phyloP scores from a whole-genome alignment of 2,113 vertebrate genomes.

The Emydocephalus ijimae region DNA sequence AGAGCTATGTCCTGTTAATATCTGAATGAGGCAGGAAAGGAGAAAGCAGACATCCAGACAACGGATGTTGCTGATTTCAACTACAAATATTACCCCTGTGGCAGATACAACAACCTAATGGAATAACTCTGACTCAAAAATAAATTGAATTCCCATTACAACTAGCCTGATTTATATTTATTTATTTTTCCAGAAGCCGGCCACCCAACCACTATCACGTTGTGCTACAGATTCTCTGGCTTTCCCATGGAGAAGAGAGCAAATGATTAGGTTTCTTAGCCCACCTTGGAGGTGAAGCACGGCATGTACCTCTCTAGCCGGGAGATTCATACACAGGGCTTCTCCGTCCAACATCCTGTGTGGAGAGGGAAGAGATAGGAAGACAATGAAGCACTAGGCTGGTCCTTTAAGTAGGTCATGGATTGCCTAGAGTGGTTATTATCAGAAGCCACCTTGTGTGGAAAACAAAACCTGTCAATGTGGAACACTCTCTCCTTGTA shows the following conservation, averaged over 20 bases:
- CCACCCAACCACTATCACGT: background rate
- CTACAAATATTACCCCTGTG: background rate
- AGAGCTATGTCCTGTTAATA: background rate
- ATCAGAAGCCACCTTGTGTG: conserved; percentile 39
- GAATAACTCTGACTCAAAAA: conserved; percentile 18
- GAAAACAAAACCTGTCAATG: conserved; percentile 39
- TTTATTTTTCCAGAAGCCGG: background rate
- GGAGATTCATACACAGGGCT: background rate
- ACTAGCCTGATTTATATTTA: background rate
- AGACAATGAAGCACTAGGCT: conserved; percentile 11
- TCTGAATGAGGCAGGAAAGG: background rate
- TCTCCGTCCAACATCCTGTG: background rate
- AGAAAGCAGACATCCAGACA: background rate
- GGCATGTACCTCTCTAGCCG: background rate
- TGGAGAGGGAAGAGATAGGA: background rate
- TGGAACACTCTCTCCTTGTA: conserved; percentile 22
- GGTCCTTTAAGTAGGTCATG: conserved; percentile 30
- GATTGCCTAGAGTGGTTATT: conserved; percentile 25
- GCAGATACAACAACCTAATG: background rate
- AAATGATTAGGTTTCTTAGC: background rate
- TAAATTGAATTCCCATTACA: conserved; percentile 15
- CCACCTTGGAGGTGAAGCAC: background rate
- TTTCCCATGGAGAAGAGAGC: background rate
- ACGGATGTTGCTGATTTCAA: background rate
- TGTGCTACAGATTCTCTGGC: background rate